phyloP scores from a whole-genome alignment of 2,888 invertebrate species.

The Achlya flavicornis region DNA sequence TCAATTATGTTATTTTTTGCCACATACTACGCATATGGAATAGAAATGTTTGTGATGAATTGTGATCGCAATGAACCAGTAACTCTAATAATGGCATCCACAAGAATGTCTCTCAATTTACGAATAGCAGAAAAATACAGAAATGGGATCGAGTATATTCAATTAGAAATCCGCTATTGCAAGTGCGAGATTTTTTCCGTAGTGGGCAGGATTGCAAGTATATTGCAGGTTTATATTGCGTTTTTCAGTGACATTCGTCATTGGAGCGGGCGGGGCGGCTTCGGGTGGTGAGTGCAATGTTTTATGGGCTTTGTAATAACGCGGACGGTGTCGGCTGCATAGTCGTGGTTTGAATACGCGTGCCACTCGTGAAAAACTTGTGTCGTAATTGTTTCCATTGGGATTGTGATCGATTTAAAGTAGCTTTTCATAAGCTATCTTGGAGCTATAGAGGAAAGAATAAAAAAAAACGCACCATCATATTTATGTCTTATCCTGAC shows the following conservation, averaged over 20 bases:
- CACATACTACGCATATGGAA: too few relatives aligned
- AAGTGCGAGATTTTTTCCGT: slow-evolving; percentile 68
- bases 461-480: too few relatives aligned
- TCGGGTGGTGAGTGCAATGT: slow-evolving; percentile 45
- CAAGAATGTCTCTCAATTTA: slow-evolving; percentile 10
- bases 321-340: slow-evolving; percentile 27
- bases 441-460: background rate
- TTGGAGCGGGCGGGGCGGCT: slow-evolving; percentile 31
- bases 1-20: too few relatives aligned
- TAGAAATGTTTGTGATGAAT: too few relatives aligned
- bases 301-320: slow-evolving; percentile 66
- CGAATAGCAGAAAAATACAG: slow-evolving; percentile 38
- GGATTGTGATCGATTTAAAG: background rate
- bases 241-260: slow-evolving; percentile 65
- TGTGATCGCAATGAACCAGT: background rate
- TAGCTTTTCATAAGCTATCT: background rate
- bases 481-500: too few relatives aligned
- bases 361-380: slow-evolving; percentile 10
- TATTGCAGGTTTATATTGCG: slow-evolving; percentile 62
- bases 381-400: slow-evolving; percentile 4
- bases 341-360: slow-evolving; percentile 15
- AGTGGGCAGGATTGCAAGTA: slow-evolving; percentile 56
- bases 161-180: slow-evolving; percentile 77
- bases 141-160: slow-evolving; percentile 58
- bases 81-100: background rate